Percentiles rank a stretch among this genome's conserved stretches.
Conservation (phyloP, 2,888 invertebrate species). For the Galerucella pusilla region DNA sequence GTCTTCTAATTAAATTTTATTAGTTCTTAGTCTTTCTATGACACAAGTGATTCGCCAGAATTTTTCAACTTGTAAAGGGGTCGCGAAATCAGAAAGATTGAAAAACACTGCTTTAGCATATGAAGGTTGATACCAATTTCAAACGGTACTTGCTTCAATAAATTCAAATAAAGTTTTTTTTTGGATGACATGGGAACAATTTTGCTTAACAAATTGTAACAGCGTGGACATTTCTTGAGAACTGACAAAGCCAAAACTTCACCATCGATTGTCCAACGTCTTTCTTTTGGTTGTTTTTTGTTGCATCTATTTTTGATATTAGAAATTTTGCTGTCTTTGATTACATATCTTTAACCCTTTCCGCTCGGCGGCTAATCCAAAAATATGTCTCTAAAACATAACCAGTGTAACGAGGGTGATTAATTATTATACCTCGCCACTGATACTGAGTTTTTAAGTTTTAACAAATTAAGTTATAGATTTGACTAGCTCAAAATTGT, state of each 20-base stretch:
- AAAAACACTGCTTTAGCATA: no score
- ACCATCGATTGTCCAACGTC: neutral
- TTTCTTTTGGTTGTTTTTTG: neutral
- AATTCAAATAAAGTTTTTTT: no score
- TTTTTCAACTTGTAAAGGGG: no score
- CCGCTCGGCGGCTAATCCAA: constrained; percentile 16
- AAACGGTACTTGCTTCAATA: no score
- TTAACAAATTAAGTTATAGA: no score
- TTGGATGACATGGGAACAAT: neutral
- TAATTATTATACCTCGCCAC: constrained; percentile 36
- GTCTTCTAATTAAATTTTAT: no score
- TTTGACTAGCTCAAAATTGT: no score
- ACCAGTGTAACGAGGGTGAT: constrained; percentile 24
- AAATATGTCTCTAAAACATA: constrained; percentile 9
- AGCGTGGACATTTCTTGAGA: neutral
- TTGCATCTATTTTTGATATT: neutral
- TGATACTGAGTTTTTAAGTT: no score
- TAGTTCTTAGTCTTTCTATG: no score
- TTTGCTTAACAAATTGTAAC: neutral
- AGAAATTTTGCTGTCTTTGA: neutral
- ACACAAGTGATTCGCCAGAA: no score
- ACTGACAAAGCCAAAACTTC: neutral
- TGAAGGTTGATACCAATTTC: no score
- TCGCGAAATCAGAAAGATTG: no score
- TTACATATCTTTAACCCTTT: constrained; percentile 19